These are phyloP conservation scores for Philonicus albiceps DNA, from an alignment of 2,888 invertebrate genomes.

Conservation along the genomic window DNA sequence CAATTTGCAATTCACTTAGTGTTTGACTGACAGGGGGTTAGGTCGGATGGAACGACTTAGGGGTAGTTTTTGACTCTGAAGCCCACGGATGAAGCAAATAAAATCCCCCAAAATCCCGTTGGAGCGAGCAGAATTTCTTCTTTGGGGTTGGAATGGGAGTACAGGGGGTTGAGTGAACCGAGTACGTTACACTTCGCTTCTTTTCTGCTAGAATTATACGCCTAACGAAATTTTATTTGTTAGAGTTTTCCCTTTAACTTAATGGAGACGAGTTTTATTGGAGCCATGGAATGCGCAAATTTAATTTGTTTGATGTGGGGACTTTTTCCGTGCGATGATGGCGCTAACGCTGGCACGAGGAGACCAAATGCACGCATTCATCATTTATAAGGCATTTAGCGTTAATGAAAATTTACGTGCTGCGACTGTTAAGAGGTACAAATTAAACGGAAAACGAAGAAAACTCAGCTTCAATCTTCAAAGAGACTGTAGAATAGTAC, in stretches of 20 bases:
- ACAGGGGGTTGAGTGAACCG: not conserved
- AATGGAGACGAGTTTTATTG: constrained; percentile 22
- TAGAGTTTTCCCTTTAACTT: constrained; percentile 9
- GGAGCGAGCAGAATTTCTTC: not conserved
- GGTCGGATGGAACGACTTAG: constrained; percentile 19
- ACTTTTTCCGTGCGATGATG: not conserved
- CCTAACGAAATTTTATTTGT: constrained; percentile 37
- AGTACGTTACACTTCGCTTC: not conserved
- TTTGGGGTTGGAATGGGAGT: not conserved
- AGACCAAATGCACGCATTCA: not conserved
- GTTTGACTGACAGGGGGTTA: constrained; percentile 38
- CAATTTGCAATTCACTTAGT: constrained; percentile 42
- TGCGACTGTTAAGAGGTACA: not conserved
- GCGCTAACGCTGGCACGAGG: not conserved
- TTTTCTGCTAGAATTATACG: not conserved
- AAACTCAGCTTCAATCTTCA: not conserved
- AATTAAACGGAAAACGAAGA: not conserved
- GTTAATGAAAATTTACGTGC: not conserved
- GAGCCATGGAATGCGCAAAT: not conserved
- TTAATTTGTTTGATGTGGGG: constrained; percentile 6
- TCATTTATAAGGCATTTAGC: not conserved
- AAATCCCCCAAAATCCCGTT: not conserved
- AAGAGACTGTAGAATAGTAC: not conserved
- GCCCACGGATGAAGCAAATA: not conserved
- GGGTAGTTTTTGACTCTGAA: constrained; percentile 17